Evolutionary conservation across 2,888 invertebrate genomes (phyloP).

Genomic region (Lagria hirta): DNA sequence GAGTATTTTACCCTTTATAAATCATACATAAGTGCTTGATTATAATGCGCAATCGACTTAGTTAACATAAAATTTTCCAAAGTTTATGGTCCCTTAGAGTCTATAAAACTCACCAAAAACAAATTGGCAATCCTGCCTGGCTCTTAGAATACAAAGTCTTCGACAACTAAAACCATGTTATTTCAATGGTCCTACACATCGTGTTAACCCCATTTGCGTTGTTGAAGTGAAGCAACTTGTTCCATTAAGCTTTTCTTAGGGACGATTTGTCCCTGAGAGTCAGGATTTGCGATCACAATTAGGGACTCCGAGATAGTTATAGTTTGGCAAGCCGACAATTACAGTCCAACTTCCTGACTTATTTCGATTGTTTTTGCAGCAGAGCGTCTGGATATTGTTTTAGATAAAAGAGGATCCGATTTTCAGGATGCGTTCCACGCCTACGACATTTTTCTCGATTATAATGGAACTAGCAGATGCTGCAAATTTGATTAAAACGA

Average conservation of each 20-base stretch:
- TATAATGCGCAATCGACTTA: constrained; percentile 23
- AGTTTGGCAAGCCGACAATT: constrained; percentile 34
- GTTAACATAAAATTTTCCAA: constrained; percentile 20
- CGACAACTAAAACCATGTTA: constrained; percentile 15
- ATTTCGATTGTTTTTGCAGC: constrained; percentile 26
- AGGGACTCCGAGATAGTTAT: constrained; percentile 26
- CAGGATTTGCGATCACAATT: constrained; percentile 31
- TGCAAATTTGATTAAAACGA: no score
- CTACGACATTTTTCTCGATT: no score
- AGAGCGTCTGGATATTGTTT: no score
- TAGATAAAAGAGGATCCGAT: no score
- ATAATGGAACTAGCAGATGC: no score
- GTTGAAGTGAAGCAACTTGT: constrained; percentile 17
- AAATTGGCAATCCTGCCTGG: constrained; percentile 17
- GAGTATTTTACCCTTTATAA: constrained; percentile 16
- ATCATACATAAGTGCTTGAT: constrained; percentile 24
- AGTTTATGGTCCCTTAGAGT: constrained; percentile 17
- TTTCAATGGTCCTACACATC: constrained; percentile 18
- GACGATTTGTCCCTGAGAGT: constrained; percentile 27
- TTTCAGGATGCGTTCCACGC: no score
- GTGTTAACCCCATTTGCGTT: constrained; percentile 21
- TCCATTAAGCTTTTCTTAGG: constrained; percentile 29
- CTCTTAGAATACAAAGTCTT: constrained; percentile 20
- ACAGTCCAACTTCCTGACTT: constrained; percentile 26
- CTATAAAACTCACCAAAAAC: constrained; percentile 17